phyloP scores from a whole-genome alignment of 2,797 vertebrate species.

The Falco novaeseelandiae region DNA sequence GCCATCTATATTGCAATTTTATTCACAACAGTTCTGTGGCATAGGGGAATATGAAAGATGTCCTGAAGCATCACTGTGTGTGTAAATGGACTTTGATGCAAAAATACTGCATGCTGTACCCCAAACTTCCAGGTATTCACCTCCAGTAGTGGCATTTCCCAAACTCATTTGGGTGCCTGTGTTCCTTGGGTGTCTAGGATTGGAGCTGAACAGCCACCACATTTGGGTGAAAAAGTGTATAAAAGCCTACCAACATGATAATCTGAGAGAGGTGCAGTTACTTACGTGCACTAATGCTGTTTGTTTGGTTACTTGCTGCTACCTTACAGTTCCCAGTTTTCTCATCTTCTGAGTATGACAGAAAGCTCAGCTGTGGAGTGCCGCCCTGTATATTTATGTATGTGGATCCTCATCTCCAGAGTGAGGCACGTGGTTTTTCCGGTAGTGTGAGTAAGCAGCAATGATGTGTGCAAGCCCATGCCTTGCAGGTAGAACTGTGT shows the following conservation, averaged over 20 bases:
- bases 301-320: not conserved
- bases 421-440: not conserved
- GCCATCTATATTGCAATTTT: not conserved
- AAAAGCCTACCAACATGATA: not conserved
- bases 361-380: not conserved
- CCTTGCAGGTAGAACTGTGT: not conserved
- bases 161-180: not conserved
- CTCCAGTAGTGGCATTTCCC: not conserved
- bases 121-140: not conserved
- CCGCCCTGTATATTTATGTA: not conserved
- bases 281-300: not conserved
- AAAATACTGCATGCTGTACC: not conserved
- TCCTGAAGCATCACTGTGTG: not conserved
- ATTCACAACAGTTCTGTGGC: not conserved
- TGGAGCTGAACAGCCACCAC: not conserved
- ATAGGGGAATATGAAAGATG: accelerated
- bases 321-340: accelerated
- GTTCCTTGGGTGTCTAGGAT: not conserved
- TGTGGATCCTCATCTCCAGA: not conserved
- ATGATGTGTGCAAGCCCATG: accelerated
- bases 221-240: not conserved
- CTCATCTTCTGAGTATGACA: not conserved
- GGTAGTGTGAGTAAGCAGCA: not conserved
- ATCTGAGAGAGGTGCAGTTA: not conserved
- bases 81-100: not conserved